Percentiles rank a stretch among this genome's conserved stretches.
Evolutionary conservation across 2,888 invertebrate species (phyloP).

Genomic region (Anagyrus pseudococci): DNA sequence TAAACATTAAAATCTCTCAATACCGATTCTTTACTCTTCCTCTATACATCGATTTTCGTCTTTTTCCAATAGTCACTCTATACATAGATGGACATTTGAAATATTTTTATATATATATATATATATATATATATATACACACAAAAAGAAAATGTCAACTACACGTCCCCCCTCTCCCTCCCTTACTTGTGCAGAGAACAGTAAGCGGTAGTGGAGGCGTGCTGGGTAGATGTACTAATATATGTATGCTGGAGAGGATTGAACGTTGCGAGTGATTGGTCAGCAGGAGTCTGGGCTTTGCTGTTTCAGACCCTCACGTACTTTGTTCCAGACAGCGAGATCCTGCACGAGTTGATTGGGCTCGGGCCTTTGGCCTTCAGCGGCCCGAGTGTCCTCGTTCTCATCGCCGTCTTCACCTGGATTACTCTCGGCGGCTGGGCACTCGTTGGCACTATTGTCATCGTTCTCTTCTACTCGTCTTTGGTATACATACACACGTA

Average conservation of each 20-base stretch:
- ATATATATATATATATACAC: not conserved
- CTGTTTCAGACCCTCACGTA: conserved; percentile 56
- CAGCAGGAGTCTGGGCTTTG: conserved; percentile 47
- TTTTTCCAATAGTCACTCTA: too few relatives aligned
- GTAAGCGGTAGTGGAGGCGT: too few relatives aligned
- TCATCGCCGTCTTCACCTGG: conserved; percentile 62
- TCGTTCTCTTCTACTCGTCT: conserved; percentile 58
- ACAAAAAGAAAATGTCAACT: too few relatives aligned
- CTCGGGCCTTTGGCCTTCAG: conserved; percentile 63
- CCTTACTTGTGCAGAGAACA: too few relatives aligned
- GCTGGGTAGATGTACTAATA: not conserved
- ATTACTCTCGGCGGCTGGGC: conserved; percentile 64
- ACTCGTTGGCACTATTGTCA: conserved; percentile 61
- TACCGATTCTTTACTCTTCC: too few relatives aligned
- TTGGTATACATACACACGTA: conserved; percentile 30
- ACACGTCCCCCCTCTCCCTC: too few relatives aligned
- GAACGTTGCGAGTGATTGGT: conserved; percentile 17
- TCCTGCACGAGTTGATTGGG: conserved; percentile 64
- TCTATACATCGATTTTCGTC: too few relatives aligned
- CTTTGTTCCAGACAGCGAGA: conserved; percentile 64
- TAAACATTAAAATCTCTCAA: too few relatives aligned
- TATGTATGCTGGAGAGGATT: not conserved
- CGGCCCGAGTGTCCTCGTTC: conserved; percentile 63
- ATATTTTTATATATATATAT: not conserved
- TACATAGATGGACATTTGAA: too few relatives aligned